Evolutionary conservation across 2,797 vertebrate species (phyloP).

Genomic region (Fistularia tabacaria): DNA sequence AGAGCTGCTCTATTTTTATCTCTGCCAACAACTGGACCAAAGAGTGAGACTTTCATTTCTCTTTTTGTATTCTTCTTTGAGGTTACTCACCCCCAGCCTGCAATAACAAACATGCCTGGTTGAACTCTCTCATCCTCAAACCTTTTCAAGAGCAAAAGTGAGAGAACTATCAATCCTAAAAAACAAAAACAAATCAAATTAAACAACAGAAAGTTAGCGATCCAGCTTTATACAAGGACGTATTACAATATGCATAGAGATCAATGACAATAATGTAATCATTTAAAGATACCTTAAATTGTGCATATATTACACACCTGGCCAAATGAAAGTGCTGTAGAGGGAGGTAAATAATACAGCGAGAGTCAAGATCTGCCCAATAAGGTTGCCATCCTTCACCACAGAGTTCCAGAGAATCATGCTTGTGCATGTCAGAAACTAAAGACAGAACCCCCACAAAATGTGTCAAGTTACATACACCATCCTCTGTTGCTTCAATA

Average conservation of each 20-base stretch:
- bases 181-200: conserved; percentile 9
- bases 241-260: too few relatives aligned
- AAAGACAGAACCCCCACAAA: conserved; percentile 21
- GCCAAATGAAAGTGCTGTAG: conserved; percentile 92
- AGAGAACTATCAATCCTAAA: conserved; percentile 87
- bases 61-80: conserved; percentile 1
- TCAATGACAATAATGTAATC: too few relatives aligned
- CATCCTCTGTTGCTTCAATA: too few relatives aligned
- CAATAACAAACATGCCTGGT: conserved; percentile 77
- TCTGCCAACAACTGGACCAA: neutral
- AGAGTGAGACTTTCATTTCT: neutral
- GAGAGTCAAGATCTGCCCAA: conserved; percentile 85
- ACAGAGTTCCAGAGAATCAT: conserved; percentile 93
- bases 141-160: conserved; percentile 82
- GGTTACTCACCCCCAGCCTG: conserved; percentile 92
- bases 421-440: conserved; percentile 86
- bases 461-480: too few relatives aligned
- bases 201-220: neutral
- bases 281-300: too few relatives aligned
- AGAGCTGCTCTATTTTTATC: too few relatives aligned
- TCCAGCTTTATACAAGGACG: too few relatives aligned
- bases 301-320: conserved; percentile 76
- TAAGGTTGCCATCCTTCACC: conserved; percentile 75
- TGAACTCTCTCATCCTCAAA: conserved; percentile 77
- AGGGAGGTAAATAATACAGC: conserved; percentile 87